Evolutionary conservation across 2,113 vertebrate species (phyloP), one percentile per base, ranked within the genome.

Genomic region (Pogona vitticeps): DNA sequence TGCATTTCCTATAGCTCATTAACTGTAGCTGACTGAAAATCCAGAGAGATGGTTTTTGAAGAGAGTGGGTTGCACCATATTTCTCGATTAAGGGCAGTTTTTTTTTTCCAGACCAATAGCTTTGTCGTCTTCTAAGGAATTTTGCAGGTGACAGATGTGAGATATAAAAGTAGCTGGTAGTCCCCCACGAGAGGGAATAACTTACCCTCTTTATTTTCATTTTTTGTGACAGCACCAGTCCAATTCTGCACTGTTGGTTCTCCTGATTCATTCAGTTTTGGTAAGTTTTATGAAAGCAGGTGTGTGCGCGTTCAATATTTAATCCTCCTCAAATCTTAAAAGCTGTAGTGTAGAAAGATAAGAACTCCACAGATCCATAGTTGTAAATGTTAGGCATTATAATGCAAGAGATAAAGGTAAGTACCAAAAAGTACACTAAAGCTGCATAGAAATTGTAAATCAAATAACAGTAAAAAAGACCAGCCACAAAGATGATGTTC

Each of bases 241-340:
- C 82, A 59, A 58, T 61, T 52, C 28, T 84, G 6, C 59, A 17
- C 82, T 10, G 67, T 80, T 78, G 5, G 85, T 89, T 82, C 75
- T 90, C 81, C 61, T 86, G 46, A 67, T 87, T 90, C 76, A 71
- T 8, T 88, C 89, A 86, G 52, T 84, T 67, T 84, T 67, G 33
- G 7, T 63, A 17, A 65, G 40, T 40, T 65, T 81, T 72, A 46
- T n/a, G 18, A 75, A 61, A 80, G 38, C 79, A 91, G 88, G 73
- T 2, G 15, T 76, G 77, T 2, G 76, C 3, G 1, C 68, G 73
- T 90, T 91, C 70, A 78, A 2, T 76, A n/a, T 86, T 93, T 80
- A 87, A 3, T 79, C 88, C 26, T 18, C 36, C 26, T n/a, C 23
- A 91, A 85, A 91, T 80, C 52, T 77, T 85, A 63, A 89, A 36